Evolutionary conservation across 2,113 vertebrate species (phyloP).

Genomic region (Egretta garzetta): DNA sequence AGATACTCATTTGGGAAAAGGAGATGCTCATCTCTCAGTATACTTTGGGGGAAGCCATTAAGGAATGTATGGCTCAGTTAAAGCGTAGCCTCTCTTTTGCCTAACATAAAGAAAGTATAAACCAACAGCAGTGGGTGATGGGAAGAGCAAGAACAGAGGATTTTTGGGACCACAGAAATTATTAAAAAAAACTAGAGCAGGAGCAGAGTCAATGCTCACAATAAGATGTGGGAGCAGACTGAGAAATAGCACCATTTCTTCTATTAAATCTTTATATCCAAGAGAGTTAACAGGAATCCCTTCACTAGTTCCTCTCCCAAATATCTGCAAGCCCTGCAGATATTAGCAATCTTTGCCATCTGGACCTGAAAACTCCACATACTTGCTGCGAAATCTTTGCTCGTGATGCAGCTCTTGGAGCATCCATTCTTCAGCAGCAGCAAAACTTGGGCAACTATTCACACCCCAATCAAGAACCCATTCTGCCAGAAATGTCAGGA

Average conservation of each 20-base stretch:
- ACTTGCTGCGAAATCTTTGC: neutral
- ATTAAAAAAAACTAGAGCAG: neutral
- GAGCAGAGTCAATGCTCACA: neutral
- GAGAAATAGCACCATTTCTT: neutral
- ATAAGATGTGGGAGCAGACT: neutral
- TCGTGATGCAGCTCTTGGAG: neutral
- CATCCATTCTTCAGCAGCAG: neutral
- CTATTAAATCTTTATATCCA: neutral
- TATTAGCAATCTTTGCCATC: neutral
- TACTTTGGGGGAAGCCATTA: neutral
- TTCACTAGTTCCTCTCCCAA: neutral
- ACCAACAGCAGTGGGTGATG: accelerated
- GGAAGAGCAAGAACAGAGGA: neutral
- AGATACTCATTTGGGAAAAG: neutral
- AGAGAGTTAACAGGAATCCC: neutral
- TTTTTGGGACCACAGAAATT: neutral
- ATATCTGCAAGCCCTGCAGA: neutral
- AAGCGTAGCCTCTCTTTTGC: neutral
- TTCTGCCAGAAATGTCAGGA: neutral
- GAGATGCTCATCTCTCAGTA: neutral
- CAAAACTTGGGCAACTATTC: neutral
- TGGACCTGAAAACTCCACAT: neutral
- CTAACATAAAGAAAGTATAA: neutral
- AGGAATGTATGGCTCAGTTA: neutral
- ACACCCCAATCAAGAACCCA: neutral